These are phyloP conservation scores for Cacatua alba DNA, from an alignment of 2,113 vertebrate genomes.

Conservation along the genomic window DNA sequence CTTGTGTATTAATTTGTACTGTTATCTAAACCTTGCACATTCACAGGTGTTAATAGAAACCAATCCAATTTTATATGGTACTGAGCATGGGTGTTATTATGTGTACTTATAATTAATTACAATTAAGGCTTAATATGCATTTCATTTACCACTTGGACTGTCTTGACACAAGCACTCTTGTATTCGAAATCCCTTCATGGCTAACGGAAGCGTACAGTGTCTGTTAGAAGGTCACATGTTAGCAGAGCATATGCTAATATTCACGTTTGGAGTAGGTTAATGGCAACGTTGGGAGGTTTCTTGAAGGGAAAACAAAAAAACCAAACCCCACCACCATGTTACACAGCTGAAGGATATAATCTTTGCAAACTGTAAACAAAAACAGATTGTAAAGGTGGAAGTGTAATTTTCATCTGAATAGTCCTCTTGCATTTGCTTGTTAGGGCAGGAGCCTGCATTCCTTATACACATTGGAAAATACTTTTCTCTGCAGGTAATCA, in stretches of 20 bases:
- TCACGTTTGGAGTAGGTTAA: not conserved
- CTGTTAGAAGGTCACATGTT: not conserved
- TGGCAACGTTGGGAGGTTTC: not conserved
- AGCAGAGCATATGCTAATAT: not conserved
- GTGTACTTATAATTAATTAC: conserved; percentile 47
- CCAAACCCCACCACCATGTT: not conserved
- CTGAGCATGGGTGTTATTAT: not conserved
- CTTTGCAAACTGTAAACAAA: not conserved
- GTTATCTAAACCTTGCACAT: conserved; percentile 68
- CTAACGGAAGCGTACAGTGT: not conserved
- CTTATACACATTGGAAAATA: not conserved
- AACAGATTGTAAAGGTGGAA: not conserved
- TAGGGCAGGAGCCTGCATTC: not conserved
- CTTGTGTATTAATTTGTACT: conserved; percentile 22
- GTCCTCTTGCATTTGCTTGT: not conserved
- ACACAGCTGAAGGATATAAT: not conserved
- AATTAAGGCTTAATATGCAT: conserved; percentile 32
- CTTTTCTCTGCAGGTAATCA: not conserved
- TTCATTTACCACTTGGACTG: conserved; percentile 38
- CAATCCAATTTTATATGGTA: conserved; percentile 12
- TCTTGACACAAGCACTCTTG: not conserved
- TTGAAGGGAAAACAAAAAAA: not conserved
- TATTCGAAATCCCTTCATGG: not conserved
- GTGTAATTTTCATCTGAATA: not conserved
- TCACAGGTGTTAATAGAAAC: conserved; percentile 41